Conservation (phyloP, 2,797 vertebrate species). For the Lepilemur septentrionalis region DNA sequence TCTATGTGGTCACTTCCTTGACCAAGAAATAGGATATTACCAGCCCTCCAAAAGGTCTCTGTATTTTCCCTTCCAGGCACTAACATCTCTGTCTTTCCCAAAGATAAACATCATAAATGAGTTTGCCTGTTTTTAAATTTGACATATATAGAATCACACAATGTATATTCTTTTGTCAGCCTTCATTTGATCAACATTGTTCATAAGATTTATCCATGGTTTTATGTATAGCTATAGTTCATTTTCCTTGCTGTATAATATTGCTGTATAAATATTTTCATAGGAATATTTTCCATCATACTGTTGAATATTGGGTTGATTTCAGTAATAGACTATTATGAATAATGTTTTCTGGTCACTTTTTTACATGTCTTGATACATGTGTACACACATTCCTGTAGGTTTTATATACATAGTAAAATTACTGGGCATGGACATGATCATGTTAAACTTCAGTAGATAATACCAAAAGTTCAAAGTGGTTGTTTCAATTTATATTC, state of each 20-base stretch:
- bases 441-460: not conserved
- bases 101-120: not conserved
- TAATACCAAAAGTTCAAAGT: not conserved
- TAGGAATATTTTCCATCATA: not conserved
- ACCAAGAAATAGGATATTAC: not conserved
- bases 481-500: not conserved
- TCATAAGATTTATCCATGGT: not conserved
- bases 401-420: not conserved
- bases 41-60: not conserved
- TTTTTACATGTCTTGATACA: not conserved
- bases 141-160: not conserved
- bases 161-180: not conserved
- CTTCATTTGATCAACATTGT: not conserved
- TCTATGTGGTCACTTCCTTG: not conserved
- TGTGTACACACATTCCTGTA: not conserved
- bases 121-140: not conserved
- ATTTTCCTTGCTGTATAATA: not conserved
- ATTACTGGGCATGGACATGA: not conserved
- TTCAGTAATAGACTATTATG: not conserved
- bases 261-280: not conserved
- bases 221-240: not conserved
- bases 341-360: constrained; percentile 9
- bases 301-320: not conserved
- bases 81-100: not conserved
- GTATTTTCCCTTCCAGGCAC: not conserved